Evolutionary conservation across 1,140 invertebrate species (phyloP).

Genomic region (Drosophila ficusphila): DNA sequence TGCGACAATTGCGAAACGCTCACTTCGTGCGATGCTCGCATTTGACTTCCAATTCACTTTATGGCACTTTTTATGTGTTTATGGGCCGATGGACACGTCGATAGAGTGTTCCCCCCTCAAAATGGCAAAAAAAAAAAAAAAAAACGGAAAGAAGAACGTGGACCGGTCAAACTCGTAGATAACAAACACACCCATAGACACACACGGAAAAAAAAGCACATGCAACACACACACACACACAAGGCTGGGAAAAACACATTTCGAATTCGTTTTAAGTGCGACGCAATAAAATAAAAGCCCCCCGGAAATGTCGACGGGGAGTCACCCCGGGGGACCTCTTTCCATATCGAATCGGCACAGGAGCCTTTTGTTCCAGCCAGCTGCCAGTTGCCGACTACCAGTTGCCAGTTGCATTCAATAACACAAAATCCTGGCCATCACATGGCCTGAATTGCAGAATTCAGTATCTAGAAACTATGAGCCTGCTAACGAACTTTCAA

Average conservation of each 20-base stretch:
- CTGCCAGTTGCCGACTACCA: conserved; percentile 25
- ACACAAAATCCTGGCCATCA: conserved; percentile 3
- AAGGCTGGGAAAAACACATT: conserved; percentile 36
- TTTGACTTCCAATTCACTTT: conserved; percentile 82
- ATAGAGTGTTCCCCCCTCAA: conserved; percentile 18
- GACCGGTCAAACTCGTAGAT: neutral
- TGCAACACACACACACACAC: conserved; percentile 2
- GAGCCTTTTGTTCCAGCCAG: conserved; percentile 1
- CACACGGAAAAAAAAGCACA: no score
- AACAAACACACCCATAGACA: conserved; percentile 21
- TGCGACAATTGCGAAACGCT: conserved; percentile 55
- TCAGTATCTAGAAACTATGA: no score
- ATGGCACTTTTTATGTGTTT: conserved; percentile 78
- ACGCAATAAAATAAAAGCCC: conserved; percentile 77
- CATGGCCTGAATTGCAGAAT: conserved; percentile 6
- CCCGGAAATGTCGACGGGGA: conserved; percentile 27
- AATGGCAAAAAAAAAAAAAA: neutral
- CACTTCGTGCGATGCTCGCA: conserved; percentile 33
- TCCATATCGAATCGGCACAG: neutral
- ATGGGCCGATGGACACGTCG: conserved; percentile 65
- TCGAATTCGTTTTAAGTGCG: conserved; percentile 76
- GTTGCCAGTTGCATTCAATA: conserved; percentile 32
- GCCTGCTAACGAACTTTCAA: no score
- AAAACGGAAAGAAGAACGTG: no score
- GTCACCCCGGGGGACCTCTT: neutral